Evolutionary conservation across 2,113 vertebrate species (phyloP).

Genomic region (Spea multiplicata): DNA sequence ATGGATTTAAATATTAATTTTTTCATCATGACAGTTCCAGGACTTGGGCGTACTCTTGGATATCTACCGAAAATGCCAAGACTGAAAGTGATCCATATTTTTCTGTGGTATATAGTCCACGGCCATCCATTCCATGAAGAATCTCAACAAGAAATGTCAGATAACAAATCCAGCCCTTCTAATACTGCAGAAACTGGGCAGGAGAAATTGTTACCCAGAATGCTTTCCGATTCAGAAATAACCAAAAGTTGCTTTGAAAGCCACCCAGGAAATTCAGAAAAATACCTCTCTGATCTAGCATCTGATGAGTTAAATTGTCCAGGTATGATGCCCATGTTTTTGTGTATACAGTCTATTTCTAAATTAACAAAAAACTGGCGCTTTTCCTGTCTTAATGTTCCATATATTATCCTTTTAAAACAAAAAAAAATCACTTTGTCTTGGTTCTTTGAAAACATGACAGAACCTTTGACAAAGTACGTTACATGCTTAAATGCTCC

Average conservation of each 20-base stretch:
- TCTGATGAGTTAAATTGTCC: background rate
- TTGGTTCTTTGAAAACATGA: no score
- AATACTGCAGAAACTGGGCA: background rate
- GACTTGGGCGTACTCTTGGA: constrained; percentile 81
- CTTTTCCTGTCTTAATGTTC: no score
- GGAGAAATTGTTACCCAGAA: background rate
- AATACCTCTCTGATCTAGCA: background rate
- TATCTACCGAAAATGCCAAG: constrained; percentile 96
- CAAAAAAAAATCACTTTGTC: no score
- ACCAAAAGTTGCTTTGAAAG: background rate
- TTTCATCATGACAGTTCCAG: constrained; percentile 71
- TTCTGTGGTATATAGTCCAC: constrained; percentile 89
- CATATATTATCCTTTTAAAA: no score
- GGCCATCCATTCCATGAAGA: constrained; percentile 69
- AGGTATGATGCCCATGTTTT: background rate
- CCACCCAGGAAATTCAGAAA: background rate
- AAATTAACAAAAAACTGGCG: no score
- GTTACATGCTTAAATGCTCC: no score
- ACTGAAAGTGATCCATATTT: constrained; percentile 76
- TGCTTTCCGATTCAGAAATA: background rate
- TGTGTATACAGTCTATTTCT: no score
- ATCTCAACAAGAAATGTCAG: background rate
- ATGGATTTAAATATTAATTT: background rate
- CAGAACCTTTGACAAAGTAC: no score
- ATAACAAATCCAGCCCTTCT: background rate